phyloP scores from a whole-genome alignment of 2,888 invertebrate species.

The Pseudococcus longispinus region DNA sequence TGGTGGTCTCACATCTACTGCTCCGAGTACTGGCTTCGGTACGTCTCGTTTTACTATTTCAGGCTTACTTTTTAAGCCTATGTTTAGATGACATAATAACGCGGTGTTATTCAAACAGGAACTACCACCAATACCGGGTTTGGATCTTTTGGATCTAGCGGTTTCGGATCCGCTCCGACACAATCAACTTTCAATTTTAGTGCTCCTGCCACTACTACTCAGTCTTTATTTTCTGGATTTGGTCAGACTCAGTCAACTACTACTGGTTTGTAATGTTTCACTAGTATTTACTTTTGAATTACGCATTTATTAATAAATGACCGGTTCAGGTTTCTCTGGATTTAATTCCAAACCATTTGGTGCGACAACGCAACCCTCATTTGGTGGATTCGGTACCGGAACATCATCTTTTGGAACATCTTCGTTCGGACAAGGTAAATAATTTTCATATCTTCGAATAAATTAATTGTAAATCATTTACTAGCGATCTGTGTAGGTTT shows the following conservation, averaged over 20 bases:
- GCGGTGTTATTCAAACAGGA: background rate
- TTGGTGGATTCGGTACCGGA: slow-evolving; percentile 64
- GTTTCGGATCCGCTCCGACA: slow-evolving; percentile 62
- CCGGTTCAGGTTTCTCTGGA: slow-evolving; percentile 60
- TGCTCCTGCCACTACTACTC: slow-evolving; percentile 66
- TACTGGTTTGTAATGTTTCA: slow-evolving; percentile 50
- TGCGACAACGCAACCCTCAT: slow-evolving; percentile 60
- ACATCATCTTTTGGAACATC: slow-evolving; percentile 54
- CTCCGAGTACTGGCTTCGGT: slow-evolving; percentile 63
- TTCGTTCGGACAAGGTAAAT: slow-evolving; percentile 58
- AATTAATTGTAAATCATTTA: background rate
- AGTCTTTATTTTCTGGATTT: slow-evolving; percentile 63
- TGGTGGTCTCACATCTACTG: slow-evolving; percentile 62
- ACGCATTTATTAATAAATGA: background rate
- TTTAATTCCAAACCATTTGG: slow-evolving; percentile 58
- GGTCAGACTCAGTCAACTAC: slow-evolving; percentile 62
- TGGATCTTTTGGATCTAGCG: slow-evolving; percentile 55
- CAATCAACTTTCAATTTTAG: slow-evolving; percentile 66
- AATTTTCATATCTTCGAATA: background rate
- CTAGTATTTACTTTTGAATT: background rate
- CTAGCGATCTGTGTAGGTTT: slow-evolving; percentile 37
- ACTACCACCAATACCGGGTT: slow-evolving; percentile 41
- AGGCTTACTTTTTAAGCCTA: background rate
- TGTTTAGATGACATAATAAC: background rate
- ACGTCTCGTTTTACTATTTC: background rate